These are phyloP conservation scores for Dromiciops gliroides DNA, from an alignment of 2,113 vertebrate genomes.

Conservation along the genomic window DNA sequence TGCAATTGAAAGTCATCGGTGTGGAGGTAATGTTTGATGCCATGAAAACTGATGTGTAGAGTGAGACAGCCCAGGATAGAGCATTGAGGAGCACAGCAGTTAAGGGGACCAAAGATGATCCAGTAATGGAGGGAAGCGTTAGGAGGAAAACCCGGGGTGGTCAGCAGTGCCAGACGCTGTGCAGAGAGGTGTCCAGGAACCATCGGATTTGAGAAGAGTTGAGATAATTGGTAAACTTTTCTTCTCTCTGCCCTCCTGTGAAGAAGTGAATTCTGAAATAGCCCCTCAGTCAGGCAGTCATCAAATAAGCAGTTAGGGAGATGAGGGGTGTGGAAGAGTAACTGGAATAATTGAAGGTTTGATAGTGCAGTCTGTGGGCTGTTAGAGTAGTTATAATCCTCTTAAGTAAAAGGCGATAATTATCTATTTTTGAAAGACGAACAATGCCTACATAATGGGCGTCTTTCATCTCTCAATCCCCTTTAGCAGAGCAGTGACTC, in stretches of 20 bases:
- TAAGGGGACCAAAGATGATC: neutral
- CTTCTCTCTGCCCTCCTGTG: neutral
- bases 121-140: neutral
- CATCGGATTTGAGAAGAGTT: neutral
- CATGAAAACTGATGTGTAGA: neutral
- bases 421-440: constrained; percentile 11
- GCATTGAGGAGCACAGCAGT: neutral
- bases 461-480: neutral
- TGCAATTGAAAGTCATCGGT: neutral
- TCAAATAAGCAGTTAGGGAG: neutral
- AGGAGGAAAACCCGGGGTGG: neutral
- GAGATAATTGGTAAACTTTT: neutral
- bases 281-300: neutral
- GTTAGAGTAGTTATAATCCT: neutral
- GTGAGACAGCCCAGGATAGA: neutral
- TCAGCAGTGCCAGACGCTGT: neutral
- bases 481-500: neutral
- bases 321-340: neutral
- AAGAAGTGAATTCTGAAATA: neutral
- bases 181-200: neutral
- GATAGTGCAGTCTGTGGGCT: neutral
- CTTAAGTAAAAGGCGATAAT: neutral
- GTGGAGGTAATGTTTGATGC: neutral
- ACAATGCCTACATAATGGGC: neutral
- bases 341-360: neutral